These are phyloP conservation scores for Oegoconia quadripuncta DNA, from an alignment of 2,888 invertebrate genomes.

Conservation along the genomic window DNA sequence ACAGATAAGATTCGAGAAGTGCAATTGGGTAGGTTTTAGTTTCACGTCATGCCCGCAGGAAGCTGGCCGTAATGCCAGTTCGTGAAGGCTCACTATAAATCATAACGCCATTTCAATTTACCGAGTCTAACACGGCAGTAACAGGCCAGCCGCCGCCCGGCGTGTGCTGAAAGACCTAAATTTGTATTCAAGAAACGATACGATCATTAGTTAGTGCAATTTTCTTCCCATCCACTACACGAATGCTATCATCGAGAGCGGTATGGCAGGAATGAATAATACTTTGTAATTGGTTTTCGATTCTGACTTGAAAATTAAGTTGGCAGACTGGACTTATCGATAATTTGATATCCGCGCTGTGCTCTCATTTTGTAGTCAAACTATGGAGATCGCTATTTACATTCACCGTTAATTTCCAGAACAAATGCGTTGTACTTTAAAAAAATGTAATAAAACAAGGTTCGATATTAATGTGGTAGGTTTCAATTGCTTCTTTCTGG, in stretches of 20 bases:
- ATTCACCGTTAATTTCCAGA: conserved; percentile 39
- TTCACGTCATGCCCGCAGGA: conserved; percentile 63
- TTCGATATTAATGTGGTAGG: too few relatives aligned
- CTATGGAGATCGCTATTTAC: conserved; percentile 34
- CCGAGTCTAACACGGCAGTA: conserved; percentile 60
- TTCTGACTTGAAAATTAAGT: conserved; percentile 52
- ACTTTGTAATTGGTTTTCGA: conserved; percentile 59
- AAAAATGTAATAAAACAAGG: conserved; percentile 20
- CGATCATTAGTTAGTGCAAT: conserved; percentile 74
- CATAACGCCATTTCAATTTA: conserved; percentile 74
- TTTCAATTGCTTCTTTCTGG: too few relatives aligned
- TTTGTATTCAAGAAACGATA: conserved; percentile 74
- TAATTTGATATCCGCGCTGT: conserved; percentile 45
- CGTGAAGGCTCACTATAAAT: conserved; percentile 70
- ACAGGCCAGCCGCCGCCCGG: conserved; percentile 56
- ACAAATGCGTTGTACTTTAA: conserved; percentile 32
- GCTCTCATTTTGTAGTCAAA: conserved; percentile 40
- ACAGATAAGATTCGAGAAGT: conserved; percentile 19
- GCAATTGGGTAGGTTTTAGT: conserved; percentile 29
- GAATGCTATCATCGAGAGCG: conserved; percentile 52
- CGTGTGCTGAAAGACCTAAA: conserved; percentile 65
- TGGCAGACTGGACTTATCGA: conserved; percentile 43
- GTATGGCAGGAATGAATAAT: conserved; percentile 58
- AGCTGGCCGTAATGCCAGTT: conserved; percentile 63
- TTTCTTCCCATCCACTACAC: conserved; percentile 65